Conservation (phyloP, 1,140 invertebrate genomes). For the Lasioglossum albipes region DNA sequence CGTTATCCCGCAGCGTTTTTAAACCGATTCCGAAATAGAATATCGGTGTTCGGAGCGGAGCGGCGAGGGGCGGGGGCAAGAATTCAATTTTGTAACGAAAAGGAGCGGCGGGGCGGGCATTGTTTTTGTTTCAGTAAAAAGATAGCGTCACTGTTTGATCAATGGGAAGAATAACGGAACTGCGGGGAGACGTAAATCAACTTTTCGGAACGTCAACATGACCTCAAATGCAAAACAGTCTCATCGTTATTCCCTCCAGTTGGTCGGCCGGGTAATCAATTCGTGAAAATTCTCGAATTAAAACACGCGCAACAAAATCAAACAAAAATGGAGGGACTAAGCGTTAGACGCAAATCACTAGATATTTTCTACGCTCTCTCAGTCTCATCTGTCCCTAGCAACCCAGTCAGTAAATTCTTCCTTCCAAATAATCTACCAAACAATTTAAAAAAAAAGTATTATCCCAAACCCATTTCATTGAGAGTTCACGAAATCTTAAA, state of each 20-base stretch:
- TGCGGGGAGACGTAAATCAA: conserved; percentile 19
- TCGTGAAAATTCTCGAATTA: conserved; percentile 19
- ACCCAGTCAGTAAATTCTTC: too few species aligned
- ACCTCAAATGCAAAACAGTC: conserved; percentile 23
- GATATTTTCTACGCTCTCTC: too few species aligned
- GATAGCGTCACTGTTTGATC: background rate
- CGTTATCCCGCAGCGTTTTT: background rate
- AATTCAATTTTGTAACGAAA: background rate
- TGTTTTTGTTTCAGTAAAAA: background rate
- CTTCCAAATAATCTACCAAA: too few species aligned
- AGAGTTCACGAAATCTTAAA: too few species aligned
- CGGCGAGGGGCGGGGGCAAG: background rate
- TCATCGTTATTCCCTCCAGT: conserved; percentile 29
- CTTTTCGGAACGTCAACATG: conserved; percentile 24
- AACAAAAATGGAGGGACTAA: too few species aligned
- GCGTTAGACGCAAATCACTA: too few species aligned
- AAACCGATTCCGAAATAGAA: background rate
- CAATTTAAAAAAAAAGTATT: too few species aligned
- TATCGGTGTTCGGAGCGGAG: background rate
- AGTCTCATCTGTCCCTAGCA: too few species aligned
- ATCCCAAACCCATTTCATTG: too few species aligned
- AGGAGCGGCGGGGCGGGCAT: background rate
- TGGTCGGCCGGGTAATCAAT: conserved; percentile 10
- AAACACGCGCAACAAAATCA: background rate
- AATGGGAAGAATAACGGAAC: conserved; percentile 3